Evolutionary conservation across 1,140 invertebrate species (phyloP).

Genomic region (Drosophila nasuta): DNA sequence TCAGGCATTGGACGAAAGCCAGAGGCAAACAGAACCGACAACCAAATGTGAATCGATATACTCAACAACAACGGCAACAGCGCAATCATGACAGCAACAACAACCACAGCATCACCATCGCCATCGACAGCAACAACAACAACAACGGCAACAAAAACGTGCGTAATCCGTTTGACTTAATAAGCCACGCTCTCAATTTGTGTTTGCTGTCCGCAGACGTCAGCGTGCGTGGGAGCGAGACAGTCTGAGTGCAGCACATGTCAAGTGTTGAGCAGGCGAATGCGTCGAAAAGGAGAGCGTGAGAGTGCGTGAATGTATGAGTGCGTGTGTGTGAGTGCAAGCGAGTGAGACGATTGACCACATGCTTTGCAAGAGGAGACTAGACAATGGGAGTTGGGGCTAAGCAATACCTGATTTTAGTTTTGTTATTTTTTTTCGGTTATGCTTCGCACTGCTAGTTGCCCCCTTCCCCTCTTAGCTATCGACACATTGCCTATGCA

Average conservation of each 20-base stretch:
- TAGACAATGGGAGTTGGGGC: neutral
- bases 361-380: constrained; percentile 20
- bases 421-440: constrained; percentile 8
- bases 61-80: constrained; percentile 8
- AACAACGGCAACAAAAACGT: constrained; percentile 20
- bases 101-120: neutral
- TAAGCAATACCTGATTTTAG: constrained; percentile 10
- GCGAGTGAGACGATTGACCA: constrained; percentile 3
- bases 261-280: neutral
- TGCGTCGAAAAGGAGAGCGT: constrained; percentile 7
- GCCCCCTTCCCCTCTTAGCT: no score
- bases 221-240: neutral
- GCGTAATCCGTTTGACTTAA: constrained; percentile 76
- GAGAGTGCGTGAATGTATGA: constrained; percentile 28
- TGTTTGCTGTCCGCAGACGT: constrained; percentile 21
- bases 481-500: constrained; percentile 50
- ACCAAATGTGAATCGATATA: constrained; percentile 24
- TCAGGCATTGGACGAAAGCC: constrained; percentile 54
- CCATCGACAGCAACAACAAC: neutral
- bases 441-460: neutral
- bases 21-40: constrained; percentile 25
- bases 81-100: constrained; percentile 3
- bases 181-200: constrained; percentile 69
- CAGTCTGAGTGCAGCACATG: neutral
- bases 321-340: constrained; percentile 30